Conservation (phyloP, 1,140 invertebrate species). For the Andricus grossulariae region DNA sequence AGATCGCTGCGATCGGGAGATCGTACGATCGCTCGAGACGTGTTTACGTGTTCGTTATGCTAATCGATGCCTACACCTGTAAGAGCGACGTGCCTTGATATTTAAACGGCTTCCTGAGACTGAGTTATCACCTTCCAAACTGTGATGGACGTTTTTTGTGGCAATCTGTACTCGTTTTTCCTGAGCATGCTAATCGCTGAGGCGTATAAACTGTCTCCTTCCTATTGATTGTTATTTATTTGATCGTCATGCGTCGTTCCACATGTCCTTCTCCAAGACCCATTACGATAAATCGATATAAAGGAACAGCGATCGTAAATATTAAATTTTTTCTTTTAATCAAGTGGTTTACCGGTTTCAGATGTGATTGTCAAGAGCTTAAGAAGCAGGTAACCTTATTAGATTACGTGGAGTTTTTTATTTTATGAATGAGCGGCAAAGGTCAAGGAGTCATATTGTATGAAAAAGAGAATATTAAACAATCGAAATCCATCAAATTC, state of each 20-base stretch:
- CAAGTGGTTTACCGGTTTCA: too few relatives aligned
- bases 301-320: too few relatives aligned
- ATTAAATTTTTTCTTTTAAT: too few relatives aligned
- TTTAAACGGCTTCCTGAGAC: slow-evolving; percentile 41
- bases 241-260: not conserved
- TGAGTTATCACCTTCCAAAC: slow-evolving; percentile 49
- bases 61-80: slow-evolving; percentile 60
- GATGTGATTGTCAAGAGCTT: too few relatives aligned
- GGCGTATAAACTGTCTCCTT: not conserved
- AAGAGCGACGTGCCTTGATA: slow-evolving; percentile 35
- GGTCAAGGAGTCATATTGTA: too few relatives aligned
- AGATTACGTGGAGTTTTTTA: too few relatives aligned
- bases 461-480: too few relatives aligned
- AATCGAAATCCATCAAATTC: too few relatives aligned
- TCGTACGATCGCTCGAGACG: slow-evolving; percentile 39
- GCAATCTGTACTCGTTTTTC: slow-evolving; percentile 33
- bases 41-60: slow-evolving; percentile 56
- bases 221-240: slow-evolving; percentile 10
- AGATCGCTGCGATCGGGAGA: slow-evolving; percentile 40
- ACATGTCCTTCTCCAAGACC: not conserved
- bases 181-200: slow-evolving; percentile 10
- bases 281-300: slow-evolving; percentile 1
- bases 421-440: too few relatives aligned
- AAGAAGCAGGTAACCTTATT: too few relatives aligned
- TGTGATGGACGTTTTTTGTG: slow-evolving; percentile 39